Percentiles rank a stretch among this genome's conserved stretches.
Conservation (phyloP, 2,797 vertebrate genomes). For the Coregonus suidteri region DNA sequence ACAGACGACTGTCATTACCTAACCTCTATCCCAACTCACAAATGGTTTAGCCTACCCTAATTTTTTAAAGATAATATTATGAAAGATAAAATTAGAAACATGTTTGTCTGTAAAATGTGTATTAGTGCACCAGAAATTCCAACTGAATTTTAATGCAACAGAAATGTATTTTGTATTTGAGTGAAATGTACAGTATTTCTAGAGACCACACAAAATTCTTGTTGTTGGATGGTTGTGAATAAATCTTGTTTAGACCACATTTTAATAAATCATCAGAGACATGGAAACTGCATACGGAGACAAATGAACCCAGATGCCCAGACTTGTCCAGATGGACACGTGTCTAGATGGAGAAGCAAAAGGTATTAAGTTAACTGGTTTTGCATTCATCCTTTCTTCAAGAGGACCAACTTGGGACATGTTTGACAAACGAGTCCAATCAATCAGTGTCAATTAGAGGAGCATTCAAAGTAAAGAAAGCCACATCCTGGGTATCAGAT, state of each 20-base stretch:
- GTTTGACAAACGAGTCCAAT: slow-evolving; percentile 73
- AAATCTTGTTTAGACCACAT: not conserved
- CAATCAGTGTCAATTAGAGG: slow-evolving; percentile 82
- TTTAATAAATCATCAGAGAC: not conserved
- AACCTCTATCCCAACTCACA: slow-evolving; percentile 9
- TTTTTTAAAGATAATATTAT: not conserved
- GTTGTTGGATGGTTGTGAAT: not conserved
- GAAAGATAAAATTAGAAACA: too few relatives aligned
- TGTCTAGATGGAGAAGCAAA: slow-evolving; percentile 27
- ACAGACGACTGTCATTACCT: slow-evolving; percentile 42
- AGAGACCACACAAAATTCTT: not conserved
- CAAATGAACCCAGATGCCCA: not conserved
- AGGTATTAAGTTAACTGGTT: slow-evolving; percentile 37
- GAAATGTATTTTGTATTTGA: not conserved
- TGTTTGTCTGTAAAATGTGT: too few relatives aligned
- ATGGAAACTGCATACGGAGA: slow-evolving; percentile 9
- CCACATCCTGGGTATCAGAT: slow-evolving; percentile 74
- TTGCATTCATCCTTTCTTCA: slow-evolving; percentile 31
- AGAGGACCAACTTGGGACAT: slow-evolving; percentile 54
- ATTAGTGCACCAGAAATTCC: not conserved
- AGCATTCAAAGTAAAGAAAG: slow-evolving; percentile 64
- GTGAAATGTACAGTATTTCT: not conserved
- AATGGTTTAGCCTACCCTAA: slow-evolving; percentile 35
- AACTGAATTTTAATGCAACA: not conserved
- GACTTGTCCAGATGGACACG: slow-evolving; percentile 36